Evolutionary conservation across 2,797 vertebrate genomes (phyloP).

Genomic region (Arrhamphus sclerolepis): DNA sequence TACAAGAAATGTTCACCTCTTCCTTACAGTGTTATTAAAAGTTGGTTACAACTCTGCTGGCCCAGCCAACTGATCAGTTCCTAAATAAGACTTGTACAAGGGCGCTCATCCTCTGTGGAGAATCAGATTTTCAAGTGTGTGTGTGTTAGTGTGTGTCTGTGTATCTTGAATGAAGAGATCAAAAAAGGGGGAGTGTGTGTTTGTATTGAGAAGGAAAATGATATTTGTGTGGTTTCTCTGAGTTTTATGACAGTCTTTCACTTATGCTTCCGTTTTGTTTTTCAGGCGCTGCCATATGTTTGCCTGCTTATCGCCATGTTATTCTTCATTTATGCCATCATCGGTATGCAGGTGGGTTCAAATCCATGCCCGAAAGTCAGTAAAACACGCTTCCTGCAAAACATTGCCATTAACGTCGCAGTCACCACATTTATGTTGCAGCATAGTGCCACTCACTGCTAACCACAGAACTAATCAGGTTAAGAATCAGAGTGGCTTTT

Average conservation of each 20-base stretch:
- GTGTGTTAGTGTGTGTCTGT: background rate
- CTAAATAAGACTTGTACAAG: slow-evolving; percentile 34
- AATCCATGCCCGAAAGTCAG: no score
- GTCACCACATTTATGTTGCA: no score
- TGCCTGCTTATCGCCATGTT: slow-evolving; percentile 99
- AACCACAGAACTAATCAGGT: no score
- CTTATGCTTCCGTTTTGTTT: slow-evolving; percentile 9
- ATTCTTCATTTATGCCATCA: slow-evolving; percentile 99
- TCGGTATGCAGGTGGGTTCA: slow-evolving; percentile 95
- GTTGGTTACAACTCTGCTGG: slow-evolving; percentile 31
- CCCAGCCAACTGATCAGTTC: slow-evolving; percentile 19
- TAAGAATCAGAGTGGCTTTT: no score
- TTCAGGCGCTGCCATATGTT: slow-evolving; percentile 95
- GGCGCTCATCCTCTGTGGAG: slow-evolving; percentile 19
- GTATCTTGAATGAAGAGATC: background rate
- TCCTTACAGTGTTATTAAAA: slow-evolving; percentile 43
- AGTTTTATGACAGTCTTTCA: background rate
- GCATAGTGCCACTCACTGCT: no score
- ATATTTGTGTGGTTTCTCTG: background rate
- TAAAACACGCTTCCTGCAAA: background rate
- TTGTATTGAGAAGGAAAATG: background rate
- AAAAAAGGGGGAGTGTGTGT: slow-evolving; percentile 2
- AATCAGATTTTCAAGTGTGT: slow-evolving; percentile 31
- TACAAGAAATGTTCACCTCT: slow-evolving; percentile 41
- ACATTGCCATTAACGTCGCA: background rate